Evolutionary conservation across 1,140 invertebrate genomes (phyloP).

Genomic region (Marisa cornuarietis): DNA sequence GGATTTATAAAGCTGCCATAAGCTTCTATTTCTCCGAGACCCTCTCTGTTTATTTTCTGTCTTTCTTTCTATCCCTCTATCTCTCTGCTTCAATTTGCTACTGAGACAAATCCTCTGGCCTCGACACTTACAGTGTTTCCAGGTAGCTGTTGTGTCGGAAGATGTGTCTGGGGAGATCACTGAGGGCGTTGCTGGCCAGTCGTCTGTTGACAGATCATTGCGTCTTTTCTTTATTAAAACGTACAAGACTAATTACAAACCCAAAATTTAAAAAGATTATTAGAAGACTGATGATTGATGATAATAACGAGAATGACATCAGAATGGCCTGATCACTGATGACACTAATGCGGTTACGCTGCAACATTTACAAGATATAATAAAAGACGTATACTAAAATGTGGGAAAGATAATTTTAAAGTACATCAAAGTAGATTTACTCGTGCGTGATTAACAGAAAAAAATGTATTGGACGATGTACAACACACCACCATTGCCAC

Average conservation of each 20-base stretch:
- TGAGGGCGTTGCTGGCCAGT: constrained; percentile 29
- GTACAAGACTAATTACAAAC: no score
- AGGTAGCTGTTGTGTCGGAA: constrained; percentile 18
- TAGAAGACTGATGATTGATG: not conserved
- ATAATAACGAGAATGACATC: not conserved
- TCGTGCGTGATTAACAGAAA: no score
- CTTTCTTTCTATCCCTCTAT: not conserved
- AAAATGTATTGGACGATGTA: no score
- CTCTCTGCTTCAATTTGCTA: not conserved
- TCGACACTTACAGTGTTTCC: constrained; percentile 26
- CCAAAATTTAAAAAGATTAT: not conserved
- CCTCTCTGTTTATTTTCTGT: no score
- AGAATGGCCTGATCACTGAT: not conserved
- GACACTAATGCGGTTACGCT: not conserved
- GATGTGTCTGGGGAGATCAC: constrained; percentile 15
- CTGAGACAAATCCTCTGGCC: no score
- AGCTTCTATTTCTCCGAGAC: no score
- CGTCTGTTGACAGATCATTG: constrained; percentile 22
- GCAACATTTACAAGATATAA: not conserved
- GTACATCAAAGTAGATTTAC: no score
- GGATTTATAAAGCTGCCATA: no score
- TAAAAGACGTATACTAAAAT: no score
- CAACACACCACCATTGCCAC: no score
- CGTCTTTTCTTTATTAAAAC: no score
- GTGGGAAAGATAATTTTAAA: no score